phyloP scores from a whole-genome alignment of 2,888 invertebrate species.

The Hydrotaea diabolus region DNA sequence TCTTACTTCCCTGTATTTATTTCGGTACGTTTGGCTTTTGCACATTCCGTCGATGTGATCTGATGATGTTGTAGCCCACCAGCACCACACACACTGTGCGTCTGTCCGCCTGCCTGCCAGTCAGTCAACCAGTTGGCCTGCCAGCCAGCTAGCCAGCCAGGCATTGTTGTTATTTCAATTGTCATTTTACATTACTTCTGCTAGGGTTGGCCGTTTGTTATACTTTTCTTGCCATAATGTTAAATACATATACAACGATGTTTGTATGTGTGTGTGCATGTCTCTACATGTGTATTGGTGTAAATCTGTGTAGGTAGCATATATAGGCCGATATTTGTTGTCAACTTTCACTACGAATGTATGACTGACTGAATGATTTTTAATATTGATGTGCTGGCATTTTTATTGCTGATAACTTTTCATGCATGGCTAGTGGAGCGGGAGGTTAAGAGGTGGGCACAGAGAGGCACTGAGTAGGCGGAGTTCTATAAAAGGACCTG shows the following conservation, averaged over 20 bases:
- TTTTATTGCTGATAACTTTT: background rate
- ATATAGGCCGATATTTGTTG: conserved; percentile 10
- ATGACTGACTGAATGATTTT: background rate
- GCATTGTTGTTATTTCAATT: background rate
- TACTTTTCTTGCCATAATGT: background rate
- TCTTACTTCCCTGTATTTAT: background rate
- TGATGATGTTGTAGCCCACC: background rate
- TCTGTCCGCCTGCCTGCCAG: no score
- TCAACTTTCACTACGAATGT: background rate
- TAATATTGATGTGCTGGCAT: background rate
- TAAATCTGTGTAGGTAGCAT: background rate
- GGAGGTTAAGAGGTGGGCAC: background rate
- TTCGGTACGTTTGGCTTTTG: background rate
- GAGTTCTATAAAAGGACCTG: background rate
- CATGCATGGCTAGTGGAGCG: background rate
- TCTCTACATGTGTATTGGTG: background rate
- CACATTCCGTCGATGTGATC: background rate
- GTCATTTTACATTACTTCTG: conserved; percentile 7
- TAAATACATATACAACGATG: no score
- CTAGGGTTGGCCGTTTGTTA: background rate
- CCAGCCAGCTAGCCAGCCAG: background rate
- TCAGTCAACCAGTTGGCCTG: background rate
- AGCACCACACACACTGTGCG: no score
- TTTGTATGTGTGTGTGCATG: background rate
- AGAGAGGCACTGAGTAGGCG: no score